Evolutionary conservation across 2,113 vertebrate species (phyloP), one percentile per base, ranked within the genome.

Genomic region (Ammodytes dubius): DNA sequence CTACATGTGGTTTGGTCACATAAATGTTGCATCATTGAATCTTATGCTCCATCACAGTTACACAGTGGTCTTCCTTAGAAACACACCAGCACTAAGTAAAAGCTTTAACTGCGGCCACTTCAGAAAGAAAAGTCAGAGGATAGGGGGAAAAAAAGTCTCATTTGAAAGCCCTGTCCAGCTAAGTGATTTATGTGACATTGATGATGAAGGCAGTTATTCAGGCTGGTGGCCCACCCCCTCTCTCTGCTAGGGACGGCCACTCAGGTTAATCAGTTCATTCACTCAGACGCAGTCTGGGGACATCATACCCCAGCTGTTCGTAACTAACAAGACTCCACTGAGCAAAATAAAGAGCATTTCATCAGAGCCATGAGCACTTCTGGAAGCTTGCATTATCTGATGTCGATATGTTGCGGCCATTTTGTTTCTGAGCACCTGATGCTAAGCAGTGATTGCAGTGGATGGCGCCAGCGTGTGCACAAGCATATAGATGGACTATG

Each of bases 211-310:
- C 87, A 92, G 88, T 92, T 89, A 91, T 80, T 91, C 88, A 89
- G 88, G 64, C 89, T 80, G 85, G 60, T 74, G 56, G 66, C 60
- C 83, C 87, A 58, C 79, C 85, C 84, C 66, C 70, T 66, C 81
- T 66, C 66, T 77, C 58, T 82, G 70, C 54, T 81, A 71, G 81
- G 74, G 92, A 93, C 86, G 54, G 88, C 93, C 93, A 95, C 91
- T 94, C 90, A 90, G 93, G 92, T 92, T 95, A 95, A 95, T 94
- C 91, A 94, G 93, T 93, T 93, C 92, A 94, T 94, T 93, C 91
- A 93, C 91, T 93, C 93, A 88, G 92, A 87, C 74, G 71, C 86
- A 82, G 88, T 91, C 74, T 87, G 83, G 88, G 89, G 91, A 89
- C 77, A 73, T 89, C 73, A 52, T 74, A 77, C 54, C 14, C 78